phyloP scores from a whole-genome alignment of 2,113 vertebrate species.

The Axis porcinus region DNA sequence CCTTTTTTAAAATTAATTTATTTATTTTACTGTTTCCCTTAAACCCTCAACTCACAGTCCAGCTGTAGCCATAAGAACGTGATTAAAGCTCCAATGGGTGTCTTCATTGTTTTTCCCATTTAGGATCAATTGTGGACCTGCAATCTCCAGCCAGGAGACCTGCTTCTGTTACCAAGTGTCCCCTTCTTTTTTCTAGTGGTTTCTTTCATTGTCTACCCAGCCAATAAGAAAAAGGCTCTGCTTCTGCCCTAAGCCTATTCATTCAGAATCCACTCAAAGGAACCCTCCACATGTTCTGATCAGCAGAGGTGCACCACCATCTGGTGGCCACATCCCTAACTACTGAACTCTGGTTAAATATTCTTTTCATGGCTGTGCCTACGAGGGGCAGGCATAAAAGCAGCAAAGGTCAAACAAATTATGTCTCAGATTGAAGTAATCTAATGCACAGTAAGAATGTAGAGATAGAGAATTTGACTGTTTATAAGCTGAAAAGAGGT shows the following conservation, averaged over 20 bases:
- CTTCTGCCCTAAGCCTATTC: not conserved
- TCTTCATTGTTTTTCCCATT: not conserved
- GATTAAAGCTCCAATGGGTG: not conserved
- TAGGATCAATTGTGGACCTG: not conserved
- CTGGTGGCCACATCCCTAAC: not conserved
- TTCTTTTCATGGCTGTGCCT: not conserved
- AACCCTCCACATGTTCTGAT: not conserved
- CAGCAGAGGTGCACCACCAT: not conserved
- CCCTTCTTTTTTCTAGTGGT: not conserved
- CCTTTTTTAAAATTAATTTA: too few relatives aligned
- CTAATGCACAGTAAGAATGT: not conserved
- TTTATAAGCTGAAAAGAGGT: not conserved
- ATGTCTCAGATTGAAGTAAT: not conserved
- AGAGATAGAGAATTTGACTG: not conserved
- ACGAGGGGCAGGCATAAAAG: not conserved
- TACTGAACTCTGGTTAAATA: not conserved
- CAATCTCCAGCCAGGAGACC: not conserved
- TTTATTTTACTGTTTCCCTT: not conserved
- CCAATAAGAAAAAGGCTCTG: not conserved
- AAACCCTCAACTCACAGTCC: constrained; percentile 4
- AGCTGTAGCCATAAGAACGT: not conserved
- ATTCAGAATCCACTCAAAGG: not conserved
- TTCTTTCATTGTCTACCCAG: not conserved
- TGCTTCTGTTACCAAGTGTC: accelerated
- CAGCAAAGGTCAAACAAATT: not conserved